Conservation (phyloP, 2,888 invertebrate genomes). For the Esperia sulphurella region DNA sequence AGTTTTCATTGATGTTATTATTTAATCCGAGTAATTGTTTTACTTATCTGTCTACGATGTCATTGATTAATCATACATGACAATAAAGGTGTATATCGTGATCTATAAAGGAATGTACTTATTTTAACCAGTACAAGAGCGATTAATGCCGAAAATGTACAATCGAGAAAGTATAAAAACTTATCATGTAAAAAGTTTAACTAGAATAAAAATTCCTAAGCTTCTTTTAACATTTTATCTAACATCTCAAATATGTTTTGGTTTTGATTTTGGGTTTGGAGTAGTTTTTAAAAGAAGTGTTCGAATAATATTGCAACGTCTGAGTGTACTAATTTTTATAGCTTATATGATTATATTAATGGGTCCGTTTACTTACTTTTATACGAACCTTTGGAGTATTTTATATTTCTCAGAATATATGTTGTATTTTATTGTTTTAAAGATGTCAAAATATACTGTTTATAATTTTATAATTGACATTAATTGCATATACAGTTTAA, state of each 20-base stretch:
- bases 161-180: no score
- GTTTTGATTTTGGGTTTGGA: background rate
- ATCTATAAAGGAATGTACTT: no score
- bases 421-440: background rate
- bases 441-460: conserved; percentile 2
- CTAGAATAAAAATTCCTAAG: background rate
- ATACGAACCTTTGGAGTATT: background rate
- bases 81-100: background rate
- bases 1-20: no score
- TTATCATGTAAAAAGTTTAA: no score
- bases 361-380: background rate
- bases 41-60: no score
- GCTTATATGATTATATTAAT: background rate
- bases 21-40: no score
- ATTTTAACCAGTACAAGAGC: no score
- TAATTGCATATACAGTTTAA: background rate
- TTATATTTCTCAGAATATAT: background rate
- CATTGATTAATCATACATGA: background rate
- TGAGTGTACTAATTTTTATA: no score
- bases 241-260: background rate
- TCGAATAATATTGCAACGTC: no score
- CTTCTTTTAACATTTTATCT: background rate
- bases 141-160: background rate
- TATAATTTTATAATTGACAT: conserved; percentile 6
- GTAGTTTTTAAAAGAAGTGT: background rate